Evolutionary conservation across 2,797 vertebrate genomes (phyloP).

Genomic region (Smutsia gigantea): DNA sequence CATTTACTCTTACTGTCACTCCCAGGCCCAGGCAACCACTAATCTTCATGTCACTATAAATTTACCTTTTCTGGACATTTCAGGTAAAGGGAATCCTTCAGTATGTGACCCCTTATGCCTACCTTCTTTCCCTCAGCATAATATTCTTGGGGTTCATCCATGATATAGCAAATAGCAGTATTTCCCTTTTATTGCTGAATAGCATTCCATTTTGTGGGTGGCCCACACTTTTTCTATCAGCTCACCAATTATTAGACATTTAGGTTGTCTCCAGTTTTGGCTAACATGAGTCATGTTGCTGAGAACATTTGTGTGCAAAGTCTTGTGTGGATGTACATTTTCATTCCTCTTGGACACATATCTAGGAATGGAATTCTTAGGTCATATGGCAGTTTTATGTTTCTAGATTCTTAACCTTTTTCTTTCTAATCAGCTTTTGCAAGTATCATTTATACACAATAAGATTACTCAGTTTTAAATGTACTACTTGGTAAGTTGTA

Average conservation of each 20-base stretch:
- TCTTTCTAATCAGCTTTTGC: background rate
- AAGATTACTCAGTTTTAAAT: background rate
- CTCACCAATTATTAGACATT: background rate
- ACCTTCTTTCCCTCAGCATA: background rate
- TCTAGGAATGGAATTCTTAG: background rate
- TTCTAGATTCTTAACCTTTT: conserved; percentile 13
- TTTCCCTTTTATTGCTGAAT: background rate
- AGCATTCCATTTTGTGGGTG: background rate
- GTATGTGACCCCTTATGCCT: background rate
- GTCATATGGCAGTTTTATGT: background rate
- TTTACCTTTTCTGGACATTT: background rate
- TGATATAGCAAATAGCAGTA: background rate
- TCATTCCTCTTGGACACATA: background rate
- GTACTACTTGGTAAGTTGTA: background rate
- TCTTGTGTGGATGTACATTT: background rate
- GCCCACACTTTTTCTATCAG: background rate
- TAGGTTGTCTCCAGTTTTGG: background rate
- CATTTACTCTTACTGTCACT: background rate
- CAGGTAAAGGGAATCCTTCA: background rate
- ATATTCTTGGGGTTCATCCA: background rate
- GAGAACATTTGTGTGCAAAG: background rate
- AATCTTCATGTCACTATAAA: background rate
- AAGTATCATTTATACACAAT: background rate
- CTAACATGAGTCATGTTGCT: background rate
- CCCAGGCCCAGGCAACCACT: background rate